These are phyloP conservation scores for Drosophila paulistorum DNA, from an alignment of 1,140 invertebrate genomes.

Conservation along the genomic window DNA sequence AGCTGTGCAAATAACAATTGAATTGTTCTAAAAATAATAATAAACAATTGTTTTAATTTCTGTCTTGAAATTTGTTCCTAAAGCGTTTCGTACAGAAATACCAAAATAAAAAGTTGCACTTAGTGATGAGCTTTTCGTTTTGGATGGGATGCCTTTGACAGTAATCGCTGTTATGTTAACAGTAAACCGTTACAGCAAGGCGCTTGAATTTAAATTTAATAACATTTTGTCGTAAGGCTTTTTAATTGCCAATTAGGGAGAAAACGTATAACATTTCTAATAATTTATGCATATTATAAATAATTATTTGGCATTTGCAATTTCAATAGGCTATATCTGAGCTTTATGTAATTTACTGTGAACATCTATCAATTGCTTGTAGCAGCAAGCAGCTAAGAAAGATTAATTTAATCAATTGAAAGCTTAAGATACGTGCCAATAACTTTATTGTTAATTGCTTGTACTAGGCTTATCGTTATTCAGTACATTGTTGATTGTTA, in stretches of 20 bases:
- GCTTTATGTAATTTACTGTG: background rate
- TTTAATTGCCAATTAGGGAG: background rate
- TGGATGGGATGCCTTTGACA: too few species aligned
- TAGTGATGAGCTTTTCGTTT: constrained; percentile 6
- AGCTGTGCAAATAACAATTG: background rate
- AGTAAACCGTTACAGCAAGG: background rate
- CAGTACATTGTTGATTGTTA: constrained; percentile 1
- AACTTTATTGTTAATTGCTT: constrained; percentile 9
- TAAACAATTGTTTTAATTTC: constrained; percentile 5
- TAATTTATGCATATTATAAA: too few species aligned
- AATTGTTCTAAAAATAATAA: constrained; percentile 8
- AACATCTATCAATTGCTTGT: background rate
- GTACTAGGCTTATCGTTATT: constrained; percentile 1
- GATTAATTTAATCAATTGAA: constrained; percentile 4
- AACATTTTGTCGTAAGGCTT: background rate
- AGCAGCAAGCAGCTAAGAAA: background rate
- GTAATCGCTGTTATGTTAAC: background rate
- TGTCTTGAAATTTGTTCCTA: background rate
- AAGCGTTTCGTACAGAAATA: constrained; percentile 7
- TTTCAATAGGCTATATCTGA: background rate
- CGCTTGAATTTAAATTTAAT: background rate
- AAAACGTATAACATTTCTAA: too few species aligned
- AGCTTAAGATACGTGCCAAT: background rate
- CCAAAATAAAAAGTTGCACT: background rate
- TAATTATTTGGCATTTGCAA: background rate